Conservation (phyloP, 2,113 vertebrate species). For the Colius striatus region DNA sequence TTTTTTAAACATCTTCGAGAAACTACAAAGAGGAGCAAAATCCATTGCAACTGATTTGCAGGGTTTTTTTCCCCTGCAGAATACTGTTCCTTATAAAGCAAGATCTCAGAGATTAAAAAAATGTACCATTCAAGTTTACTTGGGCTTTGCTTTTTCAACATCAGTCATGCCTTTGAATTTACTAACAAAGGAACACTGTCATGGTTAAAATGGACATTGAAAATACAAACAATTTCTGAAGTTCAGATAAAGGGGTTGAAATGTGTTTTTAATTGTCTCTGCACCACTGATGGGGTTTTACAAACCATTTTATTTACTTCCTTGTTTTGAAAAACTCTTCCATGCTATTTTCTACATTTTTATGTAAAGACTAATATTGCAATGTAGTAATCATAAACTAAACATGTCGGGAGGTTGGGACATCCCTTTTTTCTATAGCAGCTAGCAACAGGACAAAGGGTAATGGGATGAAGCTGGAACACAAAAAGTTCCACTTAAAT, state of each 20-base stretch:
- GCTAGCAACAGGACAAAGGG: too few species aligned
- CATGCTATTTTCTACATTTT: too few species aligned
- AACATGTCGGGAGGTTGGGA: too few species aligned
- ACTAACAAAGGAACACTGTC: neutral
- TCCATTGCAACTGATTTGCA: neutral
- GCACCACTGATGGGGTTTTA: neutral
- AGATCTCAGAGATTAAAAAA: neutral
- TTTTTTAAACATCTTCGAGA: neutral
- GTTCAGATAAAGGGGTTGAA: neutral
- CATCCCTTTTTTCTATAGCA: too few species aligned
- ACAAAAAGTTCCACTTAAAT: too few species aligned
- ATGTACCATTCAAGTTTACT: neutral
- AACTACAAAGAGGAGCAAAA: neutral
- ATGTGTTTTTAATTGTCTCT: neutral
- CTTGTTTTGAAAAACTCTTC: neutral
- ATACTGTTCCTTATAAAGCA: neutral
- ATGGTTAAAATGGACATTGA: neutral
- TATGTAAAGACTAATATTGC: neutral
- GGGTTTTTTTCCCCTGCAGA: neutral
- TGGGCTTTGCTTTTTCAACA: neutral
- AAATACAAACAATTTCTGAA: neutral
- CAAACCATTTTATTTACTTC: neutral
- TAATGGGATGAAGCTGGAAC: too few species aligned
- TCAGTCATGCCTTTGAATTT: neutral
- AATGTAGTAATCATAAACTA: neutral